Evolutionary conservation across 1,140 invertebrate genomes (phyloP).

Genomic region (Argopecten irradians): DNA sequence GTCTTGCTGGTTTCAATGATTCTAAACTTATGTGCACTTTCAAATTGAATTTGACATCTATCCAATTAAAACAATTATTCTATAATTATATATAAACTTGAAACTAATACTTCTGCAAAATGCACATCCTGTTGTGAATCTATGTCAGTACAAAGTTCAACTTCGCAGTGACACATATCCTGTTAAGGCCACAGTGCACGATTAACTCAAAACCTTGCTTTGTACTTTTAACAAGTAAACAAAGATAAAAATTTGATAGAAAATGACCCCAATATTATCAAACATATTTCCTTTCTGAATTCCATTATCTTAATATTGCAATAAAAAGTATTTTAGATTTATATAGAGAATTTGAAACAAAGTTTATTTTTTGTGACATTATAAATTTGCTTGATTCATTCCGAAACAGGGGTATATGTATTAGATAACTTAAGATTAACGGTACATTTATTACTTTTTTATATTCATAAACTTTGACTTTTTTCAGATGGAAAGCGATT

Average conservation of each 20-base stretch:
- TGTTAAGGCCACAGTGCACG: background rate
- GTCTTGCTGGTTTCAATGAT: too few species aligned
- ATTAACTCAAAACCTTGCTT: too few species aligned
- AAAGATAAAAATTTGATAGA: background rate
- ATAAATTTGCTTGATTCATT: too few species aligned
- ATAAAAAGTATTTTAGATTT: too few species aligned
- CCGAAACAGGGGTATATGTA: too few species aligned
- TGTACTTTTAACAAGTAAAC: background rate
- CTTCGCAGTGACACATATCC: background rate
- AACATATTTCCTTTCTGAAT: too few species aligned
- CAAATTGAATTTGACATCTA: background rate
- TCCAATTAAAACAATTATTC: background rate
- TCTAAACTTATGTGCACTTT: background rate
- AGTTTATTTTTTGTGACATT: too few species aligned
- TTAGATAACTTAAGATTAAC: too few species aligned
- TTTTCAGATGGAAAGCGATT: background rate
- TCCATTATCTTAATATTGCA: too few species aligned
- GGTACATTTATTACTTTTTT: background rate
- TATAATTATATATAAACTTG: background rate
- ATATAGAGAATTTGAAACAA: too few species aligned
- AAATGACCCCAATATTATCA: too few species aligned
- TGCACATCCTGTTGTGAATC: background rate
- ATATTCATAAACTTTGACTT: background rate
- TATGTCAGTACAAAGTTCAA: background rate
- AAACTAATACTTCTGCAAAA: background rate